Evolutionary conservation across 2,113 vertebrate genomes (phyloP), one percentile per base, ranked within the genome.

Genomic region (Forbesichthys papilliferus): DNA sequence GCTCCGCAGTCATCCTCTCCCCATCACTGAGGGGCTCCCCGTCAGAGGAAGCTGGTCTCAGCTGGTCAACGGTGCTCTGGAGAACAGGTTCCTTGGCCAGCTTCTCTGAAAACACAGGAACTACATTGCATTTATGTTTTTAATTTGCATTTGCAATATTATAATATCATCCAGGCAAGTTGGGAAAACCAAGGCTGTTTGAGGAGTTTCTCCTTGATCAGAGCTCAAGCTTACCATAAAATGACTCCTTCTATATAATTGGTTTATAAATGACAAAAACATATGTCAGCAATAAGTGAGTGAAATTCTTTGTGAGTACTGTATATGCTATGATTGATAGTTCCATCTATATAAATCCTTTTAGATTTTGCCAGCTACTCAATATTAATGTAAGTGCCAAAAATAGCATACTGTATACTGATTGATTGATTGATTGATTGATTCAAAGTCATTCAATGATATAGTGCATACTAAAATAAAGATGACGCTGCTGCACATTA

Each of bases 1-100:
- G 88, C 69, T 93, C 92, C 71, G 88, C 74, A 42, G 93, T 94
- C 92, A 96, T 93, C 77, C 83, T 89, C 68, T 94, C 92, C n/a
- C 95, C 96, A 2, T 94, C 92, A 73, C 90, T 92, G 48, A 74
- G 66, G 71, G 66, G 73, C 68, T 90, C 82, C 52, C 51, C 57
- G 18, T 75, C 16, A n/a, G 62, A 58, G 33, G 66, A 68, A 57
- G 27, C 52, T 62, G 62, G 0, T 13, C 33, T 61, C 0, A 9
- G 42, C 53, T 79, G 56, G 10, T 63, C 59, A 9, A 34, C 16
- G 12, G 33, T 61, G 11, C 62, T 59, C 11, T 67, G 16, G 4
- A 6, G 13, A 1, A 3, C 12, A 18, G 48, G 54, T 27, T 66
- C 61, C 51, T 71, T 61, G 11, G 11, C 33, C 9, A 42, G n/a